Evolutionary conservation across 2,797 vertebrate genomes (phyloP).

Genomic region (Melanotaenia boesemani): DNA sequence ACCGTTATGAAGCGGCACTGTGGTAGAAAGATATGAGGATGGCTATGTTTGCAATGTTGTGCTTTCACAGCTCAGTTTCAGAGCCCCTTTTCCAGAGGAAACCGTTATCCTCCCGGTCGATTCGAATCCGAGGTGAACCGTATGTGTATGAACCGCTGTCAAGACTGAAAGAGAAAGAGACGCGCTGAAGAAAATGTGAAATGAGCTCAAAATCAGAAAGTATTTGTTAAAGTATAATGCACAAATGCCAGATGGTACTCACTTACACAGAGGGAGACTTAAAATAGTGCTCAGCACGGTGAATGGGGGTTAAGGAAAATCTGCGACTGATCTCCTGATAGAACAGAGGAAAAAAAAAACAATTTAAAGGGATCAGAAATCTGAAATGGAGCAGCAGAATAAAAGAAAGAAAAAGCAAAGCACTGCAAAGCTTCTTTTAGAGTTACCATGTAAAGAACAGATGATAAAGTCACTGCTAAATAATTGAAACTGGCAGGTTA

Average conservation of each 20-base stretch:
- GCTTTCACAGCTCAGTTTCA: constrained; percentile 88
- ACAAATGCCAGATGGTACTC: constrained; percentile 27
- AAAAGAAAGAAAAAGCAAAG: background rate
- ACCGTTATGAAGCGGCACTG: constrained; percentile 18
- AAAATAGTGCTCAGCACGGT: constrained; percentile 93
- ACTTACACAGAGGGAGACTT: constrained; percentile 86
- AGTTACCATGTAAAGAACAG: background rate
- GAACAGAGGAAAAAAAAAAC: constrained; percentile 9
- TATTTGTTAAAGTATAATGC: background rate
- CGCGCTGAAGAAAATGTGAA: background rate
- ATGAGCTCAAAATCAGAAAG: background rate
- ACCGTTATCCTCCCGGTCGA: constrained; percentile 84
- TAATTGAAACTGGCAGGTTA: constrained; percentile 9
- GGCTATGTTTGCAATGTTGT: constrained; percentile 18
- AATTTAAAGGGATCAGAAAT: background rate
- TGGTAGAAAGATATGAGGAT: constrained; percentile 24
- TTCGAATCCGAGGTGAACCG: constrained; percentile 89
- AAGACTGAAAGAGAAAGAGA: constrained; percentile 78
- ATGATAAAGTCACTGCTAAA: background rate
- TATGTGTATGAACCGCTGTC: constrained; percentile 83
- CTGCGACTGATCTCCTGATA: constrained; percentile 88
- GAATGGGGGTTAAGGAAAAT: constrained; percentile 93
- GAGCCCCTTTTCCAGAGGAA: constrained; percentile 88
- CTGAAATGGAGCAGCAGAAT: background rate
- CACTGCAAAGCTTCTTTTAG: constrained; percentile 26